Percentiles rank a stretch among this genome's conserved stretches.
These are phyloP conservation scores for Aradophagus sp. DNA, from an alignment of 1,140 invertebrate genomes.

Conservation along the genomic window DNA sequence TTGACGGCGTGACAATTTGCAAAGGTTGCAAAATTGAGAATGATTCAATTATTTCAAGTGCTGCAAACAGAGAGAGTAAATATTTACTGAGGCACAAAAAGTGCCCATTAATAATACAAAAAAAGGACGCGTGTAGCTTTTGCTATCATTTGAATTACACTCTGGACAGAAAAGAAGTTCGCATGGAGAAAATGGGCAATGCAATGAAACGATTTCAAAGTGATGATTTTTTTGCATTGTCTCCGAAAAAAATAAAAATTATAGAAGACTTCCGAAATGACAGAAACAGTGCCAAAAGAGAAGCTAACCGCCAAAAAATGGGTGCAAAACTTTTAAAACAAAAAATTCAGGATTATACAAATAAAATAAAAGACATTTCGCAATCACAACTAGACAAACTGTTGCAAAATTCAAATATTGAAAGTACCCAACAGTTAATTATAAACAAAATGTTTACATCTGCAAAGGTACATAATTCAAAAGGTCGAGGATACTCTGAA, in stretches of 20 bases:
- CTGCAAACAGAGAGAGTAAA: not conserved
- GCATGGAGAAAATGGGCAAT: not conserved
- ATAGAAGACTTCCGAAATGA: not conserved
- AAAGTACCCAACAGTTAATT: slow-evolving; percentile 1
- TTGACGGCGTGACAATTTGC: not conserved
- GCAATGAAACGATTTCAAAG: slow-evolving; percentile 1
- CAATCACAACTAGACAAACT: not conserved
- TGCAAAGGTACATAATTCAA: not conserved
- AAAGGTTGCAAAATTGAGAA: slow-evolving; percentile 2
- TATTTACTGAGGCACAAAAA: slow-evolving; percentile 1
- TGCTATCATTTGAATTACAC: slow-evolving; percentile 1
- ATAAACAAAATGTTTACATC: not conserved
- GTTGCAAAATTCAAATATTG: not conserved
- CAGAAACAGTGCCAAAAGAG: not conserved
- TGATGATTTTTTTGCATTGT: not conserved
- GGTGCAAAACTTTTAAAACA: not conserved
- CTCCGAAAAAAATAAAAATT: slow-evolving; percentile 2
- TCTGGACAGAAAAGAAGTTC: slow-evolving; percentile 1
- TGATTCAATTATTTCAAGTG: not conserved
- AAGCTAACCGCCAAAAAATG: not conserved
- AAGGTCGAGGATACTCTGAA: not conserved
- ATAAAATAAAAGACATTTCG: slow-evolving; percentile 1
- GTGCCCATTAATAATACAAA: not conserved
- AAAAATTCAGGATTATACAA: not conserved
- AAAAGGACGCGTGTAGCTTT: not conserved